Conservation (phyloP, 1,140 invertebrate genomes). For the Hermatobates lingyangjiaoensis region DNA sequence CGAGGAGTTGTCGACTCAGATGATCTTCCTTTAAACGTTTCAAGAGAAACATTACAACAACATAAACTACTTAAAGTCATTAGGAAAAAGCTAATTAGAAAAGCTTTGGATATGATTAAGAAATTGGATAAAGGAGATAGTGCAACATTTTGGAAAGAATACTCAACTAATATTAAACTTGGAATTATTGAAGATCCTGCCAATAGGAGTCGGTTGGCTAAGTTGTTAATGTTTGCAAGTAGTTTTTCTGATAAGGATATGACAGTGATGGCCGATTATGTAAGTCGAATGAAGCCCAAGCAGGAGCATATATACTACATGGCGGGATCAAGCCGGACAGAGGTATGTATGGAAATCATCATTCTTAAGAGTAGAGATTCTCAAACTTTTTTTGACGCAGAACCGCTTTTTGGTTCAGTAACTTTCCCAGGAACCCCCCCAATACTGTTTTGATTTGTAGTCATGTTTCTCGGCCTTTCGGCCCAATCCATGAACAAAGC, state of each 20-base stretch:
- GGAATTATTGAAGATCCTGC: constrained; percentile 95
- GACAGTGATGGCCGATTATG: constrained; percentile 75
- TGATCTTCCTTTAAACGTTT: constrained; percentile 95
- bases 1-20: constrained; percentile 97
- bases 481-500: too few species aligned
- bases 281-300: constrained; percentile 90
- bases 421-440: too few species aligned
- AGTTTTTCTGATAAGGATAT: constrained; percentile 27
- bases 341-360: too few species aligned
- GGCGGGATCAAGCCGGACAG: constrained; percentile 69
- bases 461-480: too few species aligned
- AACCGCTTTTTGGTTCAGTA: too few species aligned
- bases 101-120: constrained; percentile 95
- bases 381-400: too few species aligned
- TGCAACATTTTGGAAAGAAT: constrained; percentile 96
- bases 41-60: constrained; percentile 93
- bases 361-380: too few species aligned
- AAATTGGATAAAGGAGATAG: constrained; percentile 85
- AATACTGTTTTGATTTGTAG: too few species aligned
- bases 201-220: constrained; percentile 86
- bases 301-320: constrained; percentile 95
- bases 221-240: constrained; percentile 64
- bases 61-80: constrained; percentile 98
- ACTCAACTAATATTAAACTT: constrained; percentile 94
- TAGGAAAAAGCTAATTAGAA: constrained; percentile 95